These are phyloP conservation scores for Neoitamus cyanurus DNA, from an alignment of 2,888 invertebrate species.

Conservation along the genomic window DNA sequence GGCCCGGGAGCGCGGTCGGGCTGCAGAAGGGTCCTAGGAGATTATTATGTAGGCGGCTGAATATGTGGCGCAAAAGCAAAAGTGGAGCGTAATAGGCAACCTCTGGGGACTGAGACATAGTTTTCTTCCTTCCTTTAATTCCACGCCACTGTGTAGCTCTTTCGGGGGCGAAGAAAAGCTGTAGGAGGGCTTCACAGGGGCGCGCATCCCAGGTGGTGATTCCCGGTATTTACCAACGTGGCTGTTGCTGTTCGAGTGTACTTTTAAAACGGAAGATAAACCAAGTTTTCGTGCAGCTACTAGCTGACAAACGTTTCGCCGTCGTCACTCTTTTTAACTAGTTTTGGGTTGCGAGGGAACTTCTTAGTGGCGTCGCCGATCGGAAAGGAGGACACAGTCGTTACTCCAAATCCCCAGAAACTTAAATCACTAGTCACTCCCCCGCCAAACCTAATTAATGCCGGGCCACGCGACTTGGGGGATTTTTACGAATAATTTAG, in stretches of 20 bases:
- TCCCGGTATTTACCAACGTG: not conserved
- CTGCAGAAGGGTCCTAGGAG: not conserved
- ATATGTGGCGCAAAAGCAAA: not conserved
- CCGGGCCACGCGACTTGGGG: not conserved
- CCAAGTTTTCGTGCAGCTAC: not conserved
- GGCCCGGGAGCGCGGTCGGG: not conserved
- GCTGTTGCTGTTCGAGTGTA: not conserved
- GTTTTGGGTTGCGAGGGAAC: not conserved
- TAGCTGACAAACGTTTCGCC: not conserved
- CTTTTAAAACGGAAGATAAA: not conserved
- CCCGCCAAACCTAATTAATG: slow-evolving; percentile 31
- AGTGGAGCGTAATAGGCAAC: slow-evolving; percentile 12
- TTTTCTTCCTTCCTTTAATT: not conserved
- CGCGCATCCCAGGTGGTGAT: not conserved
- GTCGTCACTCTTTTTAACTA: not conserved
- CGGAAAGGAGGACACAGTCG: not conserved
- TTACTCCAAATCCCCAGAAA: slow-evolving; percentile 12
- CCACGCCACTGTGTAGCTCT: not conserved
- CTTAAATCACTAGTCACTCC: slow-evolving; percentile 10
- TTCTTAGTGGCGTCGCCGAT: not conserved
- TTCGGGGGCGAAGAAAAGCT: not conserved
- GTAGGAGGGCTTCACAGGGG: not conserved
- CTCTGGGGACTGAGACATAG: not conserved
- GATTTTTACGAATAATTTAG: slow-evolving; percentile 36
- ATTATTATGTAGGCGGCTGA: not conserved